Conservation (phyloP, 2,888 invertebrate species). For the Drosophila bunnanda region DNA sequence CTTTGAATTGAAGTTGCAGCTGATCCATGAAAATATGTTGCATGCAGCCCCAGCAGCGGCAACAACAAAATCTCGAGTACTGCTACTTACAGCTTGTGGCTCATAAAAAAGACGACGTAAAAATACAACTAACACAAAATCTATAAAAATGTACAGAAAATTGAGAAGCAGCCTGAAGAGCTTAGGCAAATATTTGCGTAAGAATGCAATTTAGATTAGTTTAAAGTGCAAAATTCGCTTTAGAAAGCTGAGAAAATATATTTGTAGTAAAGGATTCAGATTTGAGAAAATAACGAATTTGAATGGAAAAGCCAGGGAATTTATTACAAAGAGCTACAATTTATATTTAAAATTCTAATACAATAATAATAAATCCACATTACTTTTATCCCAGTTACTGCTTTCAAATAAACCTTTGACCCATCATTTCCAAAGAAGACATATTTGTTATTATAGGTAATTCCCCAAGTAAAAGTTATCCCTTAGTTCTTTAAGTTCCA, state of each 20-base stretch:
- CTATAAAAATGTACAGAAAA: constrained; percentile 53
- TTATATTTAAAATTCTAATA: not conserved
- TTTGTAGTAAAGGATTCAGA: not conserved
- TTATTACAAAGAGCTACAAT: not conserved
- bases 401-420: not conserved
- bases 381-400: too few species aligned
- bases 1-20: constrained; percentile 75
- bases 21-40: constrained; percentile 80
- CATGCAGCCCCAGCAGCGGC: constrained; percentile 50
- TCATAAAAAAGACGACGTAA: constrained; percentile 43
- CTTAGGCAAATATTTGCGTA: constrained; percentile 23
- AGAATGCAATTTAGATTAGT: constrained; percentile 47
- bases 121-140: constrained; percentile 47
- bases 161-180: constrained; percentile 42
- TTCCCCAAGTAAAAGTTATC: too few species aligned
- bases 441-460: too few species aligned
- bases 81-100: constrained; percentile 63
- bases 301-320: not conserved
- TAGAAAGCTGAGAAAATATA: not conserved
- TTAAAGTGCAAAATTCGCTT: constrained; percentile 14
- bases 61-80: constrained; percentile 59
- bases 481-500: not conserved
- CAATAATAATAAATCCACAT: not conserved
- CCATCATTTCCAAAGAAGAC: not conserved
- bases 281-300: not conserved